phyloP scores from a whole-genome alignment of 53 echinoderm and acorn worm species.

The Temnopleurus reevesii region DNA sequence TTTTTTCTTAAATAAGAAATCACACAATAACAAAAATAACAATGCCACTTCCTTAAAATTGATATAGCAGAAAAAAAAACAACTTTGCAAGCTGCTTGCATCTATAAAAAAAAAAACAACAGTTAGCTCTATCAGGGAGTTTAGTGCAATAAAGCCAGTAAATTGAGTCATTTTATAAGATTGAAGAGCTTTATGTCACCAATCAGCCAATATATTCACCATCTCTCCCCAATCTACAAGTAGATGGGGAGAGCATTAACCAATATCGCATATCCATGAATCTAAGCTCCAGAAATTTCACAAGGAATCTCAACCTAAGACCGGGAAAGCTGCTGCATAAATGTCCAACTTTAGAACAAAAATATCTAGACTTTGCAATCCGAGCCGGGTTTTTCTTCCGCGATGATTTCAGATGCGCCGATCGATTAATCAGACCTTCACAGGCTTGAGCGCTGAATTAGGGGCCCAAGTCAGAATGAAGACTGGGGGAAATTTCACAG shows the following conservation, averaged over 20 bases:
- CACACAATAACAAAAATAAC: no score
- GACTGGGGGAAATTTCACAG: constrained; percentile 2
- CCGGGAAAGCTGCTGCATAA: constrained; percentile 3
- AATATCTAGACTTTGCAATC: constrained; percentile 25
- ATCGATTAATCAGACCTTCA: constrained; percentile 43
- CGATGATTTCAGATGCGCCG: constrained; percentile 34
- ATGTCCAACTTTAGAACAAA: constrained; percentile 19
- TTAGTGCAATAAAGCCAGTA: no score
- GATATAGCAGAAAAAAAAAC: no score
- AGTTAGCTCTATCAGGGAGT: no score
- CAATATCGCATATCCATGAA: constrained; percentile 43
- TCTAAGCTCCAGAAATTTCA: constrained; percentile 35
- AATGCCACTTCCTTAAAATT: no score
- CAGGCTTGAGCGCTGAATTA: constrained; percentile 29
- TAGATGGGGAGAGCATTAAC: constrained; percentile 6
- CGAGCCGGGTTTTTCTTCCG: constrained; percentile 10
- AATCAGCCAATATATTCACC: background rate
- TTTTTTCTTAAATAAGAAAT: no score
- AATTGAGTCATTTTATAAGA: no score
- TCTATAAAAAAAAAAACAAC: no score
- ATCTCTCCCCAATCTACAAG: background rate
- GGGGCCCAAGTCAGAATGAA: constrained; percentile 3
- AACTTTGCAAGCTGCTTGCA: no score
- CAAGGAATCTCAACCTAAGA: background rate
- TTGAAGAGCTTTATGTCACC: background rate